Conservation (phyloP, 2,888 invertebrate species). For the Alloplasta piceator region DNA sequence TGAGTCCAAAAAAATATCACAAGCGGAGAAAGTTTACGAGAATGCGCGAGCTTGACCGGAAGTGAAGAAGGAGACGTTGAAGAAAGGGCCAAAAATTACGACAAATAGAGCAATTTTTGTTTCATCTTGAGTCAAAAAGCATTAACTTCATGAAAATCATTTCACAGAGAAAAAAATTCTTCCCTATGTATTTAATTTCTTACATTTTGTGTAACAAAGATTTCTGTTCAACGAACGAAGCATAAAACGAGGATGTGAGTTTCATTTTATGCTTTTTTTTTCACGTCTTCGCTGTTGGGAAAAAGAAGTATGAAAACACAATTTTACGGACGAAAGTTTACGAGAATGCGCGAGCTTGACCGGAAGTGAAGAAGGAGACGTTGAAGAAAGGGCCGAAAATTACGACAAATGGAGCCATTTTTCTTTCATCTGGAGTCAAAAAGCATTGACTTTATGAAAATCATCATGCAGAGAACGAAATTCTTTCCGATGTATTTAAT, state of each 20-base stretch:
- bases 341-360: constrained; percentile 35
- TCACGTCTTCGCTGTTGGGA: neutral
- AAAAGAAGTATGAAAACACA: neutral
- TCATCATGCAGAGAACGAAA: neutral
- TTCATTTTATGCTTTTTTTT: neutral
- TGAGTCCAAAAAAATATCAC: constrained; percentile 12
- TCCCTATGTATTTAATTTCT: too few relatives aligned
- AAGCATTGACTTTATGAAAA: neutral
- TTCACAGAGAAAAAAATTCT: neutral
- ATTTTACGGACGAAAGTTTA: constrained; percentile 41
- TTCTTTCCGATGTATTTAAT: too few relatives aligned
- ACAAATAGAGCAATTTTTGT: constrained; percentile 5
- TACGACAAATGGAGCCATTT: neutral
- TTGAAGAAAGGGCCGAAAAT: constrained; percentile 30
- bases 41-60: constrained; percentile 51
- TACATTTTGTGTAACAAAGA: too few relatives aligned
- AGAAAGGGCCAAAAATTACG: constrained; percentile 28
- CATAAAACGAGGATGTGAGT: neutral
- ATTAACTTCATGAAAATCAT: neutral
- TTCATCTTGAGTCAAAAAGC: neutral
- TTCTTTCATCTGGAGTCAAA: neutral
- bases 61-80: constrained; percentile 28
- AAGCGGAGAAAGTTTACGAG: constrained; percentile 43
- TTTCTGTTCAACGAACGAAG: too few relatives aligned
- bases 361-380: constrained; percentile 48